Conservation (phyloP, 2,888 invertebrate species). For the Ischnura elegans region DNA sequence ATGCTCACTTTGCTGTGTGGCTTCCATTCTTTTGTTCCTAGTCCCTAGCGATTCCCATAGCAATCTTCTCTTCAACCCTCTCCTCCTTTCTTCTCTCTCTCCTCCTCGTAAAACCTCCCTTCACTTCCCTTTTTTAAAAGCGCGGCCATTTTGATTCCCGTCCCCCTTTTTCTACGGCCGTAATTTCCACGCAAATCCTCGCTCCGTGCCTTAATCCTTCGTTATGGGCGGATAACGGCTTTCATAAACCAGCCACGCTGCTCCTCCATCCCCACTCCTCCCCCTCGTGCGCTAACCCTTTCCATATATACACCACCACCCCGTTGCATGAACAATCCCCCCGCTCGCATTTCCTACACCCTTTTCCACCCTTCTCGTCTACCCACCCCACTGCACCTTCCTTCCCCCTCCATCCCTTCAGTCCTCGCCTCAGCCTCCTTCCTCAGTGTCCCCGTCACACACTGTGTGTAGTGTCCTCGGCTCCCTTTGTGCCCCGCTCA, state of each 20-base stretch:
- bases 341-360: neutral
- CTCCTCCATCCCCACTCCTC: neutral
- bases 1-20: no score
- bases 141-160: constrained; percentile 58
- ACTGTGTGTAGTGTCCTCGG: neutral
- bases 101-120: neutral
- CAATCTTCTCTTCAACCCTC: neutral
- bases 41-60: constrained; percentile 11
- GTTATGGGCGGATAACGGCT: constrained; percentile 67
- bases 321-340: neutral
- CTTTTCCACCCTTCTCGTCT: neutral
- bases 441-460: neutral
- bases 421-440: neutral
- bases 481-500: neutral
- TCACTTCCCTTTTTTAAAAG: constrained; percentile 8
- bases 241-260: constrained; percentile 54
- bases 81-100: neutral
- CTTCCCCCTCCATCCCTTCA: neutral
- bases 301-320: neutral
- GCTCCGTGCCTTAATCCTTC: constrained; percentile 63
- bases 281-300: neutral
- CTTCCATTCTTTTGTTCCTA: no score
- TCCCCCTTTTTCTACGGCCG: constrained; percentile 63
- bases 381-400: neutral
- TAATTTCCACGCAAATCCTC: constrained; percentile 66